Conservation (phyloP, 1,140 invertebrate genomes). For the Holotrichia oblita region DNA sequence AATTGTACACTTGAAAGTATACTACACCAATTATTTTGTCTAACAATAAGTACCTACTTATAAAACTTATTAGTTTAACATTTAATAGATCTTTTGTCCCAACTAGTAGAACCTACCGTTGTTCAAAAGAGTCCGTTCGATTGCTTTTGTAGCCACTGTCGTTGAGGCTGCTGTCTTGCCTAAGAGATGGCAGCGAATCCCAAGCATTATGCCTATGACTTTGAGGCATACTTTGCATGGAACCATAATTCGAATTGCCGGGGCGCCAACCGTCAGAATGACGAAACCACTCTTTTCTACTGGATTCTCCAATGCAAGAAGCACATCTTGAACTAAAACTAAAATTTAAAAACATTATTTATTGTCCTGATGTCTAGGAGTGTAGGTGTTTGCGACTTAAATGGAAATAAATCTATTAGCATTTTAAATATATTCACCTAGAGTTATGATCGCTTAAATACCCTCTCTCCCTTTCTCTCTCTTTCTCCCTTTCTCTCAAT, state of each 20-base stretch:
- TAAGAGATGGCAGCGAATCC: constrained; percentile 83
- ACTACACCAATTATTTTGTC: too few species aligned
- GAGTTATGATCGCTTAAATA: constrained; percentile 88
- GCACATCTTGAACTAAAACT: constrained; percentile 72
- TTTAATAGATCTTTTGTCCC: too few species aligned
- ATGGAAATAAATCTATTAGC: too few species aligned
- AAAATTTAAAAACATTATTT: constrained; percentile 33
- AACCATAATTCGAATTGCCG: constrained; percentile 74
- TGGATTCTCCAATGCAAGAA: constrained; percentile 85
- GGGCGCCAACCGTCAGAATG: constrained; percentile 88
- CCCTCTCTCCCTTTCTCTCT: constrained; percentile 74
- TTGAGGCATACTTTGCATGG: constrained; percentile 60
- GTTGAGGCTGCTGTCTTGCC: constrained; percentile 82
- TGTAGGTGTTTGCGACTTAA: too few species aligned
- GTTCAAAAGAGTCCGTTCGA: constrained; percentile 84
- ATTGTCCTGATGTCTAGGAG: too few species aligned
- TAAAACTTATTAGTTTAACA: too few species aligned
- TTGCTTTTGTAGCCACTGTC: constrained; percentile 88
- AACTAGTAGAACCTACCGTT: constrained; percentile 67
- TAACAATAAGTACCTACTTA: too few species aligned
- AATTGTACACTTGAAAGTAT: too few species aligned
- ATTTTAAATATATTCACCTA: constrained; percentile 63
- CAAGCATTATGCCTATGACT: constrained; percentile 79
- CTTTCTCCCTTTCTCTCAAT: constrained; percentile 73
- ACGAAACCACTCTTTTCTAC: constrained; percentile 85